Evolutionary conservation across 2,797 vertebrate genomes (phyloP).

Genomic region (Pantherophis vulpinus): DNA sequence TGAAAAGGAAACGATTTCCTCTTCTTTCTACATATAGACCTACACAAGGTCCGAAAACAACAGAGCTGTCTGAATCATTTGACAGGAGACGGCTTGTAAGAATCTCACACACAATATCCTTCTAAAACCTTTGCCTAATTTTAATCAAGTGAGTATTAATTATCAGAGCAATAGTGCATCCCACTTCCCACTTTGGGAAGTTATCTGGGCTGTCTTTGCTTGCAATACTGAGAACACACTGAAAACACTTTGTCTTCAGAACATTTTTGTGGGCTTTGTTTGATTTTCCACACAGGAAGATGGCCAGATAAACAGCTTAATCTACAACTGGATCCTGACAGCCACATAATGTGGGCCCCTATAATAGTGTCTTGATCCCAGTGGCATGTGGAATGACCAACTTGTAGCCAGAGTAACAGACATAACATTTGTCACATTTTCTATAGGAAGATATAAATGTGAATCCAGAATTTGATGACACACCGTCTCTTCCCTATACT

Average conservation of each 20-base stretch:
- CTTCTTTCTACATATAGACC: not conserved
- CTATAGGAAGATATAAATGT: conserved; percentile 27
- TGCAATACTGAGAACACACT: not conserved
- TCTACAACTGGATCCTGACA: not conserved
- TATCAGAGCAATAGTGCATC: not conserved
- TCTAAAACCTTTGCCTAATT: not conserved
- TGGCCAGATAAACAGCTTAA: not conserved
- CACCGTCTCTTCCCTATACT: conserved; percentile 43
- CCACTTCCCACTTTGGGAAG: not conserved
- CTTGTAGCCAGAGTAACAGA: not conserved
- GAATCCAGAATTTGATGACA: conserved; percentile 35
- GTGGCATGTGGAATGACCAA: not conserved
- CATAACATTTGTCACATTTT: not conserved
- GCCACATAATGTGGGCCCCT: not conserved
- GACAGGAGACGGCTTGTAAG: not conserved
- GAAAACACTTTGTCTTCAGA: not conserved
- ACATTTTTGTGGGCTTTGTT: not conserved
- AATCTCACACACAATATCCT: not conserved
- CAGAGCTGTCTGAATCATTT: not conserved
- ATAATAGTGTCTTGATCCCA: not conserved
- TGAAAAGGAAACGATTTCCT: not conserved
- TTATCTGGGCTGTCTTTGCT: not conserved
- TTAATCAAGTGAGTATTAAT: not conserved
- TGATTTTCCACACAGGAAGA: not conserved
- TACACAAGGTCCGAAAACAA: not conserved